Conservation (phyloP, 2,113 vertebrate genomes). For the Empidonax traillii region DNA sequence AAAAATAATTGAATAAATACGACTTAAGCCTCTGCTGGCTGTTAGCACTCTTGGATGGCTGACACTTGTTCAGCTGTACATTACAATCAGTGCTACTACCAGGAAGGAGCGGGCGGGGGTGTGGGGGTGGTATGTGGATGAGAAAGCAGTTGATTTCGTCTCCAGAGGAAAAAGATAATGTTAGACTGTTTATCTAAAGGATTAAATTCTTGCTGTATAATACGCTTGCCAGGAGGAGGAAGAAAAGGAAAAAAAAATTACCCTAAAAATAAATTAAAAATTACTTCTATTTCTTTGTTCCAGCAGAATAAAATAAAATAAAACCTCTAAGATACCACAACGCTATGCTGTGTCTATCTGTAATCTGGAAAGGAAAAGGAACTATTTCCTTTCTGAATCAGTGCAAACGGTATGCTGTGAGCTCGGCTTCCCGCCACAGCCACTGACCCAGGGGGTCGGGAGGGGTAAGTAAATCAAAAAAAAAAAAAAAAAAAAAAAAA, state of each 20-base stretch:
- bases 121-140: not conserved
- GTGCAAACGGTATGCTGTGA: not conserved
- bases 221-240: not conserved
- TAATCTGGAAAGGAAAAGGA: constrained; percentile 43
- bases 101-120: not conserved
- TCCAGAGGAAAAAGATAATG: constrained; percentile 28
- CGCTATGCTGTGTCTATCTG: not conserved
- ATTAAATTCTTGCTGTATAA: constrained; percentile 14
- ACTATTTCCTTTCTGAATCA: constrained; percentile 38
- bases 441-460: not conserved
- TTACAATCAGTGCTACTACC: not conserved
- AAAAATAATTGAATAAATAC: not conserved
- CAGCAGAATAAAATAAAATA: constrained; percentile 25
- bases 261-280: not conserved
- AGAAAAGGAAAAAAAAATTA: not conserved
- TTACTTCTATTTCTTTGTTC: not conserved
- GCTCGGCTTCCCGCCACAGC: not conserved
- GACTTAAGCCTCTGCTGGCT: not conserved
- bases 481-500: not conserved
- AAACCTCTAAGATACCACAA: not conserved
- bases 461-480: not conserved
- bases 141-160: constrained; percentile 2
- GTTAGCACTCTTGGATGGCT: not conserved
- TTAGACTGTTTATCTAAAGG: not conserved
- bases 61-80: constrained; percentile 26